phyloP scores from a whole-genome alignment of 2,797 vertebrate species.

The Onychomys torridus region DNA sequence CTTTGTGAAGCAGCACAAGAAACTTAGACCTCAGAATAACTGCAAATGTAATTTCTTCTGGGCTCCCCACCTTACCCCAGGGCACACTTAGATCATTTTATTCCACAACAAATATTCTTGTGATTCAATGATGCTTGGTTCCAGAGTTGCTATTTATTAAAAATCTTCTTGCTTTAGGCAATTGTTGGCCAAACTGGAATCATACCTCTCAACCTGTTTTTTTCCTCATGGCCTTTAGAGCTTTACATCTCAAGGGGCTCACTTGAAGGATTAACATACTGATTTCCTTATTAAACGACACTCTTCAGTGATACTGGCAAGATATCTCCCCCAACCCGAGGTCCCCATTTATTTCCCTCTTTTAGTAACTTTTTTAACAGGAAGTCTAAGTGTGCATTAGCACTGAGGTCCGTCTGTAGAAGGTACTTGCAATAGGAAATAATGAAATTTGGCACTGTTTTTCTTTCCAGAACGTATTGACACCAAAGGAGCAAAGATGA shows the following conservation, averaged over 20 bases:
- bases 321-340: not conserved
- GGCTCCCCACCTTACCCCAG: not conserved
- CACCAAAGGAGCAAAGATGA: not conserved
- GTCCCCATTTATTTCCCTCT: not conserved
- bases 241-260: constrained; percentile 63
- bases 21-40: constrained; percentile 28
- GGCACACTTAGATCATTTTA: not conserved
- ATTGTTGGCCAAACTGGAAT: constrained; percentile 26
- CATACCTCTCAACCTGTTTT: constrained; percentile 25
- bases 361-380: constrained; percentile 1
- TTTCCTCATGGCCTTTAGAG: constrained; percentile 37
- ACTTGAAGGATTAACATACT: constrained; percentile 48
- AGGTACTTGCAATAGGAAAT: not conserved
- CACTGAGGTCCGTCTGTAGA: not conserved
- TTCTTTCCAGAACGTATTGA: not conserved
- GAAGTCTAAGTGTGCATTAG: constrained; percentile 31
- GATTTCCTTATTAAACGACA: constrained; percentile 61
- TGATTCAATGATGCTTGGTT: constrained; percentile 48
- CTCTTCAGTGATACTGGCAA: not conserved
- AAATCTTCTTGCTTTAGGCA: constrained; percentile 61
- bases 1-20: constrained; percentile 59
- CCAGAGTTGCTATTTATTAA: constrained; percentile 70
- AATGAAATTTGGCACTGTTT: not conserved
- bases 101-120: not conserved
- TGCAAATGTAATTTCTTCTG: constrained; percentile 65